Percentiles rank a stretch among this genome's conserved stretches.
phyloP scores from a whole-genome alignment of 2,113 vertebrate genomes.

The Lepidiolamprologus cunningtoni region DNA sequence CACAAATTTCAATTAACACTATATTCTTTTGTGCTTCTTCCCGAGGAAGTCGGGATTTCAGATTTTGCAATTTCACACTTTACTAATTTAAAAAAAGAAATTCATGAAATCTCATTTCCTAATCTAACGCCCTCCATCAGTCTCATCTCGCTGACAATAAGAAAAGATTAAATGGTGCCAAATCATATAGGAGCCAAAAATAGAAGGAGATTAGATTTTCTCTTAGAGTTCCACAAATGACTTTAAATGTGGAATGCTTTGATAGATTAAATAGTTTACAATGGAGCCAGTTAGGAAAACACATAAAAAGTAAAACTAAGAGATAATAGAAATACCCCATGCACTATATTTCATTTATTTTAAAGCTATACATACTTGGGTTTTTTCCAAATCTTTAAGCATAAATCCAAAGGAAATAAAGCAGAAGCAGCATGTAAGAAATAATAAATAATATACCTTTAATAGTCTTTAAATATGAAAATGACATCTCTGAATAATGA shows the following conservation, averaged over 20 bases:
- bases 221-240: background rate
- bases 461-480: background rate
- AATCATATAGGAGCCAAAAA: background rate
- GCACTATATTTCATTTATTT: background rate
- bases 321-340: background rate
- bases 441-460: background rate
- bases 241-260: background rate
- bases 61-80: background rate
- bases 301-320: background rate
- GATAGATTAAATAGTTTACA: background rate
- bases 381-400: background rate
- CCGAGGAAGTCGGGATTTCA: background rate
- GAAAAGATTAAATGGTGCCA: background rate
- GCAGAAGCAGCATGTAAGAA: background rate
- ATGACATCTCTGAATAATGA: background rate
- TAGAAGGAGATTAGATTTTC: background rate
- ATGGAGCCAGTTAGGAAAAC: background rate
- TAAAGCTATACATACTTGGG: background rate
- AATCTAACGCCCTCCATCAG: background rate
- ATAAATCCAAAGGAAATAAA: background rate
- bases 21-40: background rate
- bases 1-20: background rate
- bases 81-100: background rate
- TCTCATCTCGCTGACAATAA: background rate
- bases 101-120: background rate